These are phyloP conservation scores for Ceratina calcarata DNA, from an alignment of 1,140 invertebrate species.

Conservation along the genomic window DNA sequence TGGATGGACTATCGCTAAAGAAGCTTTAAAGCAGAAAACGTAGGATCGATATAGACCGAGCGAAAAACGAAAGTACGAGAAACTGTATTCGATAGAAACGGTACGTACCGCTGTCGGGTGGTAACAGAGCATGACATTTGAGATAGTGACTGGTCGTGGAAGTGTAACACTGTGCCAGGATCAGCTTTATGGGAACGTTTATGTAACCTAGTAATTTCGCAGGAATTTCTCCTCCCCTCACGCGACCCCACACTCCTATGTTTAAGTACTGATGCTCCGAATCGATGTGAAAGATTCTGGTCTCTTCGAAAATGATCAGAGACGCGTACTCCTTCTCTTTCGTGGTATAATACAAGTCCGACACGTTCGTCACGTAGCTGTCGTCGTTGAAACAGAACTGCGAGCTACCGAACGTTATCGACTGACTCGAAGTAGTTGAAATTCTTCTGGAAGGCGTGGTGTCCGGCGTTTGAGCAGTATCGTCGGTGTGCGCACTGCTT, in stretches of 20 bases:
- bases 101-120: slow-evolving; percentile 83
- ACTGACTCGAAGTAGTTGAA: slow-evolving; percentile 71
- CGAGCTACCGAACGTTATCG: slow-evolving; percentile 65
- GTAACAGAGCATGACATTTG: slow-evolving; percentile 87
- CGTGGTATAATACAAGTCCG: slow-evolving; percentile 76
- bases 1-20: slow-evolving; percentile 82
- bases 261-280: slow-evolving; percentile 89
- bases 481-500: slow-evolving; percentile 68
- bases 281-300: slow-evolving; percentile 86
- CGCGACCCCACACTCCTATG: slow-evolving; percentile 89
- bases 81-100: slow-evolving; percentile 6
- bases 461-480: slow-evolving; percentile 63
- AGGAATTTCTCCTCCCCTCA: slow-evolving; percentile 81
- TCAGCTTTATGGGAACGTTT: slow-evolving; percentile 88
- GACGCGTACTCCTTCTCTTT: slow-evolving; percentile 72
- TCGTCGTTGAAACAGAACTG: slow-evolving; percentile 61
- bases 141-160: slow-evolving; percentile 90
- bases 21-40: slow-evolving; percentile 78
- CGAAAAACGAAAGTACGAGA: background rate
- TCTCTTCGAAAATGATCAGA: slow-evolving; percentile 88
- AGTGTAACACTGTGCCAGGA: slow-evolving; percentile 89
- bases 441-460: slow-evolving; percentile 73
- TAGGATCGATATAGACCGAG: background rate
- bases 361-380: slow-evolving; percentile 48
- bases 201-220: slow-evolving; percentile 88